Base-by-base conservation (phyloP, 1,140 invertebrate genomes). In the Sarcophaga bullata region DNA sequence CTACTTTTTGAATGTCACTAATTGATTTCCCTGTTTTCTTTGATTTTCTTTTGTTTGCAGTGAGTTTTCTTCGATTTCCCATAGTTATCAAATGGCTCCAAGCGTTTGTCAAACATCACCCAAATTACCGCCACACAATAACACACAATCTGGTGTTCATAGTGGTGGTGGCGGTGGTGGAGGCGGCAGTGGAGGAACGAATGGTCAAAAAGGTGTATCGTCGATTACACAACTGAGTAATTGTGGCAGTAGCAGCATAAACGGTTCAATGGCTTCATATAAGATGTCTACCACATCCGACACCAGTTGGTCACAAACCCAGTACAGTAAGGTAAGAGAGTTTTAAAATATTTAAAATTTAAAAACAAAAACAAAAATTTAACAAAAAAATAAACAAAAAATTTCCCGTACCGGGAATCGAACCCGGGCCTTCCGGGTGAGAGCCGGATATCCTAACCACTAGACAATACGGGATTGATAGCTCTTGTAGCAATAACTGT, bases 371-470 rank as follows among this genome's bases (percentile, higher is more conserved):
- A 8, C 0, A 80, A 17, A 52, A 80, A 8, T 46, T 52, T 75
- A 19, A 50, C 25, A 78, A 78, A 78, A 58, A 78, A 82, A 19
- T 15, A 49, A 19, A 48, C 68, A 68, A 68, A 58, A 80, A 80
- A 83, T 83, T 94, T 94, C 94, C 94, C 93, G 93, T 94, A 94
- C 94, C 94, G 94, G 94, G 94, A 95, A 95, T 95, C 93, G 94
- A 95, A 95, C 94, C 94, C 94, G 92, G 93, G 93, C 93, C 94
- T 94, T 93, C 93, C 94, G 94, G 94, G 94, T 95, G 94, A 95
- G 93, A 95, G 94, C 94, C 94, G 94, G 94, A 93, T 95, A 95
- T 95, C 94, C 94, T 95, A 95, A 93, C 94, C 94, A 95, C 94
- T 95, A 95, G 94, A 93, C 92, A 91, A 93, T 93, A 93, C 91